These are phyloP conservation scores for Fistularia tabacaria DNA, from an alignment of 2,797 vertebrate species.

Conservation along the genomic window DNA sequence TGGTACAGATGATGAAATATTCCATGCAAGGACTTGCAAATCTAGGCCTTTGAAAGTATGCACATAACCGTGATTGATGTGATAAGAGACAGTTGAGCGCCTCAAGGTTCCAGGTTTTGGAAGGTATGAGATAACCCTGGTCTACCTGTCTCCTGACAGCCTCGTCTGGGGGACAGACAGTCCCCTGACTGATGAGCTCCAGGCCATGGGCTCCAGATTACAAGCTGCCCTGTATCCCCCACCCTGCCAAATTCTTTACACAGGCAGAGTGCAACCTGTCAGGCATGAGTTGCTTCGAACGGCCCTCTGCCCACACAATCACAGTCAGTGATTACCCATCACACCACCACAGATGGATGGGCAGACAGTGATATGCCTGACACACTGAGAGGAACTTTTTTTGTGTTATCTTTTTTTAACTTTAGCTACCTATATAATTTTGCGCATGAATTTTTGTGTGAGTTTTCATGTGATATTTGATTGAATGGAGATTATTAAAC, in stretches of 20 bases:
- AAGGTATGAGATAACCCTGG: conserved; percentile 42
- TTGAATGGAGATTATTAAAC: conserved; percentile 38
- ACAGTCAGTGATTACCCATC: conserved; percentile 74
- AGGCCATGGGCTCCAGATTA: conserved; percentile 41
- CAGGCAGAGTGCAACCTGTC: conserved; percentile 58
- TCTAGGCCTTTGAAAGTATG: conserved; percentile 23
- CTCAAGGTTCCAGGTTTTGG: conserved; percentile 33
- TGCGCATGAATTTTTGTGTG: conserved; percentile 14
- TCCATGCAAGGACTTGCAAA: conserved; percentile 19
- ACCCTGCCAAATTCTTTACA: conserved; percentile 37
- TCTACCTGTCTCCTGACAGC: conserved; percentile 45
- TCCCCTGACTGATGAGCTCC: conserved; percentile 63
- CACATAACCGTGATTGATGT: conserved; percentile 44
- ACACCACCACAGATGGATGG: conserved; percentile 62
- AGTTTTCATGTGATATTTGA: conserved; percentile 11
- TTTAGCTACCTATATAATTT: too few relatives aligned
- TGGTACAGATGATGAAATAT: background rate
- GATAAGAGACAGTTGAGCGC: conserved; percentile 43
- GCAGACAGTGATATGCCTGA: conserved; percentile 56
- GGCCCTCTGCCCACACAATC: conserved; percentile 65
- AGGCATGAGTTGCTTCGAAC: conserved; percentile 60
- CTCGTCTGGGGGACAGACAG: conserved; percentile 47
- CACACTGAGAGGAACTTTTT: conserved; percentile 43
- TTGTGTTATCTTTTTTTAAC: conserved; percentile 24
- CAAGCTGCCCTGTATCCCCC: conserved; percentile 14